These are phyloP conservation scores for Portunus trituberculatus DNA, from an alignment of 1,140 invertebrate genomes.

Conservation along the genomic window DNA sequence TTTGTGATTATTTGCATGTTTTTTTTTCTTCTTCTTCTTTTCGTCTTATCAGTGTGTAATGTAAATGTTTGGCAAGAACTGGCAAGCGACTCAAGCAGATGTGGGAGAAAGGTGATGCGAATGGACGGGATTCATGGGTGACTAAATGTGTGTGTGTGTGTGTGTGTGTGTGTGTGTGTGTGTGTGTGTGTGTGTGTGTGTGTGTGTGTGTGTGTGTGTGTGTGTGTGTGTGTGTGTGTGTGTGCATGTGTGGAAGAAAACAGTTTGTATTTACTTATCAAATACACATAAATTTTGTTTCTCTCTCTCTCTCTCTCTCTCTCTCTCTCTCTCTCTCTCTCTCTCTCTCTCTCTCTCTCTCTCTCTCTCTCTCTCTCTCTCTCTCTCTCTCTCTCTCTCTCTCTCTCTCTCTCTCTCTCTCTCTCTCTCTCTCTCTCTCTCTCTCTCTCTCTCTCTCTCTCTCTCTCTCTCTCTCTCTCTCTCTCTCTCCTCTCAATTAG, in stretches of 20 bases:
- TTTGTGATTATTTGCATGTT: not conserved
- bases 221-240: conserved; percentile 46
- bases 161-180: conserved; percentile 38
- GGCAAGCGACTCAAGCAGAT: not conserved
- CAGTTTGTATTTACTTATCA: too few relatives aligned
- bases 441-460: conserved; percentile 7
- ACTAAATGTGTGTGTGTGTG: conserved; percentile 13
- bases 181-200: conserved; percentile 30
- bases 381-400: too few relatives aligned
- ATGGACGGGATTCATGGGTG: not conserved
- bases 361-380: not conserved
- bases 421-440: too few relatives aligned
- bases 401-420: not conserved
- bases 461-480: not conserved
- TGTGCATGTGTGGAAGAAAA: not conserved
- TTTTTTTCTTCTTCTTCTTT: not conserved
- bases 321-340: conserved; percentile 1
- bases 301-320: too few relatives aligned
- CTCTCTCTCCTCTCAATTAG: not conserved
- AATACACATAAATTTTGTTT: too few relatives aligned
- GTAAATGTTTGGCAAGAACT: too few relatives aligned
- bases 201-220: conserved; percentile 51
- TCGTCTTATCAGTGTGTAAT: too few relatives aligned
- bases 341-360: not conserved
- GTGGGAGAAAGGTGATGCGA: not conserved